Percentiles rank a stretch among this genome's conserved stretches.
phyloP scores from a whole-genome alignment of 2,888 invertebrate species.

The Antheraea yamamai region DNA sequence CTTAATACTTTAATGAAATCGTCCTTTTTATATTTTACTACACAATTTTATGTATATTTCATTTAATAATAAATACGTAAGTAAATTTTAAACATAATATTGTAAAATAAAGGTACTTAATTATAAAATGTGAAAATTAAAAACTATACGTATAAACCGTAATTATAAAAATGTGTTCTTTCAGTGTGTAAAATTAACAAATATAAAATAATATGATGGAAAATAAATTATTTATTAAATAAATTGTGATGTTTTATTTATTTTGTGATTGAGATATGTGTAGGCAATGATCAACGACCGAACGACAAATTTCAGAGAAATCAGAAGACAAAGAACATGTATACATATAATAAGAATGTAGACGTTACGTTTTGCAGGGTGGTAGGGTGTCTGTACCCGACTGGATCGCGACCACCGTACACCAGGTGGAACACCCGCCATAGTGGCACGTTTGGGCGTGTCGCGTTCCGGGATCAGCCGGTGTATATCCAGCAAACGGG shows the following conservation, averaged over 20 bases:
- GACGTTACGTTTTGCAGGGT: too few species aligned
- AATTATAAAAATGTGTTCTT: constrained; percentile 49
- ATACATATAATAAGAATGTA: too few species aligned
- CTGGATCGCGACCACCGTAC: too few species aligned
- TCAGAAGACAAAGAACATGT: too few species aligned
- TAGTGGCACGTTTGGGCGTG: too few species aligned
- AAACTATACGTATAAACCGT: constrained; percentile 37
- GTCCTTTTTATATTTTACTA: constrained; percentile 61
- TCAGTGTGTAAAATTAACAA: constrained; percentile 49
- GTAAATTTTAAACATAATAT: constrained; percentile 32
- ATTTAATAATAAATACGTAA: constrained; percentile 40
- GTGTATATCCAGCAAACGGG: too few species aligned
- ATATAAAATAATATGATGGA: constrained; percentile 44
- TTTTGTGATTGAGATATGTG: not conserved
- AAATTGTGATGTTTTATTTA: constrained; percentile 35
- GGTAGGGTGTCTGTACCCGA: too few species aligned
- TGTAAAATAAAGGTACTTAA: constrained; percentile 36
- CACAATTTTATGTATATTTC: constrained; percentile 53
- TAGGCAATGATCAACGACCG: not conserved
- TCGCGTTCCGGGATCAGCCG: too few species aligned
- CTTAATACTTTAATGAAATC: constrained; percentile 39
- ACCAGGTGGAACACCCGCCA: too few species aligned
- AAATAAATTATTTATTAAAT: constrained; percentile 62
- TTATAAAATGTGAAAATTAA: constrained; percentile 32
- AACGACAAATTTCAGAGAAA: too few species aligned